These are phyloP conservation scores for Sebastiscus tertius DNA, from an alignment of 2,797 vertebrate genomes.

Conservation along the genomic window DNA sequence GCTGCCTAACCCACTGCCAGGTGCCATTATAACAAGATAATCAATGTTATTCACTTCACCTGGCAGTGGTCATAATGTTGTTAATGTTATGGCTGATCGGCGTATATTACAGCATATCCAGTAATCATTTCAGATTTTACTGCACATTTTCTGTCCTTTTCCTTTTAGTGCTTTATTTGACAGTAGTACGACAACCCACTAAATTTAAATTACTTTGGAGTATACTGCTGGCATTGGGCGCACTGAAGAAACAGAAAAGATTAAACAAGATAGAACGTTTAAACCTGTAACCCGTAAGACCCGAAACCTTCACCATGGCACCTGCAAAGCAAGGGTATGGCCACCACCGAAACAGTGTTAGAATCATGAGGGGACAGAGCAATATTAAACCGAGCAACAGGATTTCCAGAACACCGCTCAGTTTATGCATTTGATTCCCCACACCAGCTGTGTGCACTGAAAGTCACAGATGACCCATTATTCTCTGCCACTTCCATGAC, in stretches of 20 bases:
- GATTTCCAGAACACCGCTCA: not conserved
- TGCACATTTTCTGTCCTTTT: not conserved
- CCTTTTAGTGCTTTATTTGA: not conserved
- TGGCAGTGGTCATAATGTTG: no score
- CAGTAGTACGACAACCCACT: not conserved
- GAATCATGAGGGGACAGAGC: not conserved
- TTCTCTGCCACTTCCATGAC: conserved; percentile 26
- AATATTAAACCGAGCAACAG: not conserved
- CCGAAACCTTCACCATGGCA: conserved; percentile 6
- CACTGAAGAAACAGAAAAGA: not conserved
- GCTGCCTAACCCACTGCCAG: no score
- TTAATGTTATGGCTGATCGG: no score
- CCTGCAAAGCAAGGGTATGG: conserved; percentile 35
- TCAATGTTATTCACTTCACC: no score
- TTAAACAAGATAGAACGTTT: not conserved
- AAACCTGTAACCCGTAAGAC: conserved; percentile 10
- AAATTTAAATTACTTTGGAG: not conserved
- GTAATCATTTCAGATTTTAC: not conserved
- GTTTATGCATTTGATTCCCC: not conserved
- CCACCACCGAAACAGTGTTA: conserved; percentile 8
- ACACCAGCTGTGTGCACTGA: conserved; percentile 25
- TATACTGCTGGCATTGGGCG: not conserved
- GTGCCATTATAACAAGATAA: no score
- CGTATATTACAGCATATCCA: not conserved
- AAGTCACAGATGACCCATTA: conserved; percentile 40